Evolutionary conservation across 2,888 invertebrate species (phyloP).

Genomic region (Eupithecia centaureata): DNA sequence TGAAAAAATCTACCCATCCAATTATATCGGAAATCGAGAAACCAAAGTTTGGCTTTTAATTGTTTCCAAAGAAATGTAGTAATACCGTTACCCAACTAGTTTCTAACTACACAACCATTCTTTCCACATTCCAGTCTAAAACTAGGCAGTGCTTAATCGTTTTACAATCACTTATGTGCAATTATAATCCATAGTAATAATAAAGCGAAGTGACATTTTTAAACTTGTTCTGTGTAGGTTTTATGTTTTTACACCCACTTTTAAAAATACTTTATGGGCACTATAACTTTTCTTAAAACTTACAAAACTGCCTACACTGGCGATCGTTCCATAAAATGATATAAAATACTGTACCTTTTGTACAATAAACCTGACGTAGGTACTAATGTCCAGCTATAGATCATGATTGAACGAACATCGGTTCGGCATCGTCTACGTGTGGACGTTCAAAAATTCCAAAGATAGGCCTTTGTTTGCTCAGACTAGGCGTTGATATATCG

Average conservation of each 20-base stretch:
- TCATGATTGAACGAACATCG: background rate
- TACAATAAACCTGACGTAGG: background rate
- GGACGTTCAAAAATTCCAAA: background rate
- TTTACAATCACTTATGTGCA: conserved; percentile 43
- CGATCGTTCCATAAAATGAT: background rate
- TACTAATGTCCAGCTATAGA: background rate
- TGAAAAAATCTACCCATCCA: background rate
- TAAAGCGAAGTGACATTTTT: conserved; percentile 26
- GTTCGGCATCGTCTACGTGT: background rate
- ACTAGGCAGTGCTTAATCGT: conserved; percentile 45
- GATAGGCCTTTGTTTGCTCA: background rate
- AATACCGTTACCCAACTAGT: conserved; percentile 45
- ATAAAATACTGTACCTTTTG: background rate
- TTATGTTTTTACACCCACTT: conserved; percentile 14
- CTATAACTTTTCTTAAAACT: background rate
- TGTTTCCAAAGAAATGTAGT: conserved; percentile 31
- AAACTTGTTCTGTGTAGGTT: conserved; percentile 16
- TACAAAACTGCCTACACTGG: conserved; percentile 1
- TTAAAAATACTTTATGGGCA: conserved; percentile 2
- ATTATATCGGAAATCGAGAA: background rate
- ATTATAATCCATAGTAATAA: conserved; percentile 23
- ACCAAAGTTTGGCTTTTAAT: conserved; percentile 18
- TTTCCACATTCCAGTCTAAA: conserved; percentile 47
- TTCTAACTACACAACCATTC: conserved; percentile 37
- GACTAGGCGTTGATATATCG: conserved; percentile 1